Base-by-base conservation (phyloP, 2,888 invertebrate genomes). In the Agriopis leucophaearia region DNA sequence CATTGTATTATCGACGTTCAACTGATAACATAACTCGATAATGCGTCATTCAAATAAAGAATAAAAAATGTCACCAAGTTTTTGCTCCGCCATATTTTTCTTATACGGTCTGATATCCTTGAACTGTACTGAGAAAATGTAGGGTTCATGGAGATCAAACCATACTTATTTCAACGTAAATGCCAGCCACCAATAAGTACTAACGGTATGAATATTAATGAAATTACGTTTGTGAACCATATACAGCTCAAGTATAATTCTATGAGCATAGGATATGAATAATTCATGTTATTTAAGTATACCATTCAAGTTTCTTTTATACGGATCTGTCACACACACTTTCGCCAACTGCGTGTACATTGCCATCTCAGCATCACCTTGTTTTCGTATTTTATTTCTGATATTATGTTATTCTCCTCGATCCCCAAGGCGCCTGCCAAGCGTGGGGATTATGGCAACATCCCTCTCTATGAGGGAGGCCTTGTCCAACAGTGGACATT, bases 211-310 rank as follows among this genome's bases (percentile, higher is more conserved):
- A 10, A 12, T 48, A 48, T 13, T 15, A 9, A 16, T 5, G 8
- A 15, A 47, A 47, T 47, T 16, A 15, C 16, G 8, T 47, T 47
- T 16, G 16, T 47, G 8, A 47, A 47, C 13, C 16, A 47, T 9
- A 47, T 8, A 8, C 8, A 47, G 27, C 13, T 13, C 12, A 36
- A 35, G 15, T 27, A 45, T 47, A 12, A 16, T 7, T 54, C 42
- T 10, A n/a, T 59, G 16, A 40, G 18, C 12, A 59, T 40, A 59
- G 50, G 15, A 40, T 50, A 27, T 40, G 50, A 50, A 59, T 59
- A 38, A 50, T 59, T 58, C 38, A 47, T 47, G 13, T 47, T 5
- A 8, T 36, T 35, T 44, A n/a, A n/a, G 16, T 48, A 10, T 27
- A 42, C 18, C 44, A 57, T 5, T 44, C 18, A 38, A 16, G 48